Evolutionary conservation across 2,113 vertebrate species (phyloP), one percentile per base, ranked within the genome.

Genomic region (Tachuris rubrigastra): DNA sequence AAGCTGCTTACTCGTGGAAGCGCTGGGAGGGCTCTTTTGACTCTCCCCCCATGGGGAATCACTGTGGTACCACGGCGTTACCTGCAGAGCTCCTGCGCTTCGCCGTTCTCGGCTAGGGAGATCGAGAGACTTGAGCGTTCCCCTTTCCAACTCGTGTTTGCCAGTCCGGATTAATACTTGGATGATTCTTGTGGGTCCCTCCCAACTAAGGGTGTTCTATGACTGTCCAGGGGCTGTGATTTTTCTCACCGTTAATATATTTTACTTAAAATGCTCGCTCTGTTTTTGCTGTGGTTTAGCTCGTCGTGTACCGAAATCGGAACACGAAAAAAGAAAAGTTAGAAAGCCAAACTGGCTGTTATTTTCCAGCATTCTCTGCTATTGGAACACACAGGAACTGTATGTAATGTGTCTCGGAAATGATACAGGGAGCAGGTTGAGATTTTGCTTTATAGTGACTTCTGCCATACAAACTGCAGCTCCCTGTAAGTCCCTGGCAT

Each of bases 81-180:
- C 10, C 50, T 35, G 33, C 75, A 79, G 35, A 15, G 18, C 12
- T 80, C 41, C 58, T 58, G 56, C 8, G 5, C 44, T 53, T 90
- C 21, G n/a, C 15, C 3, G 1, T 68, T 76, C 5, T n/a, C 49
- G 68, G 31, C 28, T 56, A 2, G 46, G 41, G 71, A 76, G 62
- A 31, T 6, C 35, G 12, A 35, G 49, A 5, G 75, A 19, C 46
- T 35, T 68, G 10, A 28, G 5, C 9, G 39, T 73, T 76, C 27
- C 17, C 74, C 14, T 53, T 23, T 49, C 25, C 20, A 42, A 3
- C 50, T 85, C 52, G 19, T 44, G 23, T 89, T 58, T 56, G 66
- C 46, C 0, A 0, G 5, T 21, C 20, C 60, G 23, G 23, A 25
- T 60, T n/a, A 46, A 6, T 39, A 31, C 53, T 47, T 67, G 0